Evolutionary conservation across 1,140 invertebrate species (phyloP), one percentile per base, ranked within the genome.

Genomic region (Gyrodactylus bullatarudis): DNA sequence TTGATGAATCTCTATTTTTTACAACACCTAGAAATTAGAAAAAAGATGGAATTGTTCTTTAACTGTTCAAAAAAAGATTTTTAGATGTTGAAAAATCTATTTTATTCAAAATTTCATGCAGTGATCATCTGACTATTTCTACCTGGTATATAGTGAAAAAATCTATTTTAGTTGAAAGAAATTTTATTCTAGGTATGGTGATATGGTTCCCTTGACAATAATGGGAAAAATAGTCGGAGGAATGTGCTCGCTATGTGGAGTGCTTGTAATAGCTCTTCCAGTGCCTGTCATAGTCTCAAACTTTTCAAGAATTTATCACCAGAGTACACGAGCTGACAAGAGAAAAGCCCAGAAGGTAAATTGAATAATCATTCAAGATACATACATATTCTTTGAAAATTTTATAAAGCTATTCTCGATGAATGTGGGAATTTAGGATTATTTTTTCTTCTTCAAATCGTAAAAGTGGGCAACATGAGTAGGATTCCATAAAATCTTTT

Each of bases 251-350:
- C 95, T 98, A 83, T 91, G 93, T 80, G 94, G 94, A 84, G 93
- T 98, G 71, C 77, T 83, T 25, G 82, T 81, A 16, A 82, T 83
- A 74, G 82, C 82, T 72, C 85, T 98, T 78, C 93, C 93, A 75
- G 93, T 98, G 78, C 92, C 93, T 78, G 92, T 97, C 83, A 97
- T 97, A 83, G 93, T 97, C 77, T 94, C 91, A 82, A 99, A 98
- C 85, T 99, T 99, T 86, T 97, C 97, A 83, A 84, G 91, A 81
- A 96, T 96, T 83, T 96, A 96, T 83, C 91, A 95, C 82, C 91
- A 96, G 83, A 94, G 91, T 84, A 91, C 95, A 82, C 21, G 26
- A 77, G 90, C 91, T 22, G 91, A 95, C 81, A 96, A 96, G 82
- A 84, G 91, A 23, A 75, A 75, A 75, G 74, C 75, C 20, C 74